Evolutionary conservation across 30 jellyfish, hydroid and myxozoan species (phyloP), one percentile per base, ranked within the genome.

Genomic region (Pseudorhiza aurosa): DNA sequence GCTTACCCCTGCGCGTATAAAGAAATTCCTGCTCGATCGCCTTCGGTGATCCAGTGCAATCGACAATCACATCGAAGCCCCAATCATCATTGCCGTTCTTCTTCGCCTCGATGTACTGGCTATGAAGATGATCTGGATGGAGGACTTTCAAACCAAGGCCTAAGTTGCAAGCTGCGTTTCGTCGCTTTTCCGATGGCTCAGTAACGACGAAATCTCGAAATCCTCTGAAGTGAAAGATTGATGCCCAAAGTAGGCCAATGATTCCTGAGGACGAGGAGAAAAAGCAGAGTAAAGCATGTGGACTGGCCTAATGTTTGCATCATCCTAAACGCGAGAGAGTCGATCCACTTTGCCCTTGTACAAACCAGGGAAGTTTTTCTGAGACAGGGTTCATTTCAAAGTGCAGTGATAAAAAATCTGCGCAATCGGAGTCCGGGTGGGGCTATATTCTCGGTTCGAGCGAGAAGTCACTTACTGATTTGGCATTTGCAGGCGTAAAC

Each of bases 31-130:
- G 96, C 58, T 92, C 96, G 8, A 92, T 92, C 2, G 98, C 98
- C 60, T 82, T 80, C 1, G 98, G 98, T 27, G 89, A 82, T 35
- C 98, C 98, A 29, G 98, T 92, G 68, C 98, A 92, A 77, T 92
- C 98, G 47, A 92, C 84, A 65, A 92, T 76, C 37, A 92, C 84
- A 72, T 92, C 98, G 81, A 85, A 92, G 3, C 98, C 98, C 98
- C 98, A 92, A 22, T 92, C 96, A 24, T 71, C 88, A 37, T 81
- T 80, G n/a, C 80, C 81, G 19, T 53, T 76, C 7, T 86, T 85
- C n/a, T 14, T 35, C 15, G 98, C 88, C 50, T 92, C 96, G 8
- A 76, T 68, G 58, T 85, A 75, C 70, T 85, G 96, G 57, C 56
- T 84, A 22, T 46, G 56, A 24, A 92, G 86, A 24, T 79, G 83